Percentiles rank a stretch among this genome's conserved stretches.
These are phyloP conservation scores for Apotomis capreana DNA, from an alignment of 2,888 invertebrate genomes.

Conservation along the genomic window DNA sequence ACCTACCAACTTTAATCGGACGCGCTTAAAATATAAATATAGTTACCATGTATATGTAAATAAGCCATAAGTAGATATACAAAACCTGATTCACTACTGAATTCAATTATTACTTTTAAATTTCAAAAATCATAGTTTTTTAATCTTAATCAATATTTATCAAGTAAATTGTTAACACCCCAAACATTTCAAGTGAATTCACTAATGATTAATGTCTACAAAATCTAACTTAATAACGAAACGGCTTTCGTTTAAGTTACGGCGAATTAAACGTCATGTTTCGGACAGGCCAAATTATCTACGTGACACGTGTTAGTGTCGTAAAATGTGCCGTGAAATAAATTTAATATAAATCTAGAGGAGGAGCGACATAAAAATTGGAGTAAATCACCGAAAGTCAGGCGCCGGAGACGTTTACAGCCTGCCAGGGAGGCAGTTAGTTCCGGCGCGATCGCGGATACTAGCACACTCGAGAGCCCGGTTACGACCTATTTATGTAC, in stretches of 20 bases:
- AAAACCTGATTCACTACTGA: too few relatives aligned
- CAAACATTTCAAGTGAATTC: background rate
- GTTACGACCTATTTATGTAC: conserved; percentile 69
- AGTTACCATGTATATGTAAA: too few relatives aligned
- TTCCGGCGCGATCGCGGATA: conserved; percentile 62
- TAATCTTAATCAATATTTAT: too few relatives aligned
- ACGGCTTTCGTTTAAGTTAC: conserved; percentile 13
- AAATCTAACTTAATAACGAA: conserved; percentile 2
- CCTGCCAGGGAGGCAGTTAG: conserved; percentile 76
- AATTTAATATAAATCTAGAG: conserved; percentile 64
- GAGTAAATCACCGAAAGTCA: conserved; percentile 81
- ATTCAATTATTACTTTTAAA: too few relatives aligned
- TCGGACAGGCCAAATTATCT: conserved; percentile 62
- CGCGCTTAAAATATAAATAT: too few relatives aligned
- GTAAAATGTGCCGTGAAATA: conserved; percentile 78
- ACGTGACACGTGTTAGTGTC: conserved; percentile 72
- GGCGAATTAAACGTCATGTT: conserved; percentile 49
- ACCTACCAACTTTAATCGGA: too few relatives aligned
- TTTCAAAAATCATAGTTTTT: too few relatives aligned
- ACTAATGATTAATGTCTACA: background rate
- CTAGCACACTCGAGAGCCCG: conserved; percentile 61
- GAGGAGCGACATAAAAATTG: conserved; percentile 79
- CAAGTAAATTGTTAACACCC: too few relatives aligned
- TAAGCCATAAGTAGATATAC: too few relatives aligned
- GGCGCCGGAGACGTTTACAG: conserved; percentile 80